Evolutionary conservation across 2,113 vertebrate genomes (phyloP).

Genomic region (Setophaga coronata): DNA sequence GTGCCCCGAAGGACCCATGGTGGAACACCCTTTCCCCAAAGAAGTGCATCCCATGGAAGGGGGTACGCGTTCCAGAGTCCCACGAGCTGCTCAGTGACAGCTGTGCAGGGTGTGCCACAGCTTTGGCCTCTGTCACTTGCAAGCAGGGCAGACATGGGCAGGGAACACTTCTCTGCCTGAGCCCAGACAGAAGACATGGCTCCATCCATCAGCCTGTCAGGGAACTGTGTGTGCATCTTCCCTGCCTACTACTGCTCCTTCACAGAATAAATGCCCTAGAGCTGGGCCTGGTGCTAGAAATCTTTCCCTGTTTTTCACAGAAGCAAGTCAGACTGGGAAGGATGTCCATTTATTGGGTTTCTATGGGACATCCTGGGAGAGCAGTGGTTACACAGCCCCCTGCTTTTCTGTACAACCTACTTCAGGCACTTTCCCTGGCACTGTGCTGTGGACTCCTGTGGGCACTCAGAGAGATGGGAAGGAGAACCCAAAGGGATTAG

Average conservation of each 20-base stretch:
- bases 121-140: background rate
- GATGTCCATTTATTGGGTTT: background rate
- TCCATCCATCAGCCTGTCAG: background rate
- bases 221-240: background rate
- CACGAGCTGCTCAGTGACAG: accelerated
- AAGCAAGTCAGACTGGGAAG: background rate
- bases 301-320: background rate
- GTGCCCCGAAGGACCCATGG: too few species aligned
- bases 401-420: background rate
- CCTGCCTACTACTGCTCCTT: background rate
- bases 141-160: background rate
- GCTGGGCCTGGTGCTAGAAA: background rate
- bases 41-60: background rate
- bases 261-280: background rate
- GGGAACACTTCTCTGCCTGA: accelerated
- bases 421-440: background rate
- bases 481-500: background rate
- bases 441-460: background rate
- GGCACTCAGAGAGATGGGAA: background rate
- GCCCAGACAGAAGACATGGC: background rate
- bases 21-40: background rate
- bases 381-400: background rate
- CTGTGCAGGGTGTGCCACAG: background rate
- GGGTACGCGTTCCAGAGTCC: accelerated
- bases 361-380: background rate